Evolutionary conservation across 2,888 invertebrate species (phyloP), one percentile per base, ranked within the genome.

Genomic region (Aphelenchoides bicaudatus): DNA sequence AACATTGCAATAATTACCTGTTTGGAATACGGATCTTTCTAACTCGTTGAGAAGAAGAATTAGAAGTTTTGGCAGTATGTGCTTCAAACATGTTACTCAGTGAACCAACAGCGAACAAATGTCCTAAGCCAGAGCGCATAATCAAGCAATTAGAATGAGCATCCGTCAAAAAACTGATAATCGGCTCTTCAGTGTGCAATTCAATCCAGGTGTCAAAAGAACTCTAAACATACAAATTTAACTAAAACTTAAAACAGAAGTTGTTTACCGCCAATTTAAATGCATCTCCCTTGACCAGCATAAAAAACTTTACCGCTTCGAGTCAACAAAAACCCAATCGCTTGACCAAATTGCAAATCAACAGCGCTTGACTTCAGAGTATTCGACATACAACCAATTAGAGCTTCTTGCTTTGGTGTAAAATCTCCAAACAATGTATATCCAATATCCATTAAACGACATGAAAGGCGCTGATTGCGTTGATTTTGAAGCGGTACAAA

Each of bases 251-350:
- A 27, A n/a, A 2, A 46, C 23, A 13, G 27, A n/a, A 19, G 34
- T n/a, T 46, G 30, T 34, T 10, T 19, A 63, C 50, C 21, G 37
- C 52, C 52, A 50, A 53, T 25, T 70, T 72, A 27, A 94, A 93
- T 2, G 92, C 84, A 0, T 89, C 85, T 0, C 93, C 89, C 5
- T 89, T 88, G n/a, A 6, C 94, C 90, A 68, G 84, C 84, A 81
- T 90, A 90, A 79, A 89, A 87, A 0, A 90, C 90, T 1, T 88
- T 86, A 0, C 96, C 96, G 79, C 91, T 91, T 74, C 93, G 91
- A 37, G 91, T 86, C n/a, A 94, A 85, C 29, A 96, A 81, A 52
- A 94, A 83, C 0, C 89, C 90, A 80, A 96, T 91, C 79, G 96
- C 94, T 77, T 93, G 92, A 0, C 94, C 93, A 1, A 91, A 86